Percentiles rank a stretch among this genome's conserved stretches.
phyloP scores from a whole-genome alignment of 2,113 vertebrate genomes.

The Candoia aspera region DNA sequence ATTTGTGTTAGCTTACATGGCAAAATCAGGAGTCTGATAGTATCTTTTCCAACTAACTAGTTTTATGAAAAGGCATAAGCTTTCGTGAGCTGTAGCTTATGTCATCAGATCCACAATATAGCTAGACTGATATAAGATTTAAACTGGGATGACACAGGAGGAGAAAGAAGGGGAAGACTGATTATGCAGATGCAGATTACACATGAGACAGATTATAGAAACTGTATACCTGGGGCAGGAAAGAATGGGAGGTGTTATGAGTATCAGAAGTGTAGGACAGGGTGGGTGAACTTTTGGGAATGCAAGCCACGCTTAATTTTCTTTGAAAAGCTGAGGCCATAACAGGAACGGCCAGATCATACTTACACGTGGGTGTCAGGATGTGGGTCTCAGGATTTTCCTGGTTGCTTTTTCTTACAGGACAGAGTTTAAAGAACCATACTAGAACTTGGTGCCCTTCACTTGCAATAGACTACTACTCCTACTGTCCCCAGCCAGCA shows the following conservation, averaged over 20 bases:
- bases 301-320: neutral
- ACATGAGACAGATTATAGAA: neutral
- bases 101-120: neutral
- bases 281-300: neutral
- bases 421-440: neutral
- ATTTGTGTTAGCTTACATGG: neutral
- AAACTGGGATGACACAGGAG: neutral
- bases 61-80: neutral
- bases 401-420: neutral
- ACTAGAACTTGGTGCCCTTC: neutral
- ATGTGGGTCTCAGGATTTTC: neutral
- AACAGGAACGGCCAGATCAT: neutral
- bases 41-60: neutral
- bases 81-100: neutral
- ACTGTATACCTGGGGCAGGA: neutral
- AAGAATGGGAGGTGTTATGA: neutral
- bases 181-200: neutral
- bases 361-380: neutral
- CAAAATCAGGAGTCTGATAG: neutral
- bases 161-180: neutral
- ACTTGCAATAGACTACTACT: neutral
- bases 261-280: neutral
- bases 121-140: neutral
- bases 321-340: neutral
- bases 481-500: neutral